These are phyloP conservation scores for Tipula helvola DNA, from an alignment of 2,888 invertebrate genomes.

Conservation along the genomic window DNA sequence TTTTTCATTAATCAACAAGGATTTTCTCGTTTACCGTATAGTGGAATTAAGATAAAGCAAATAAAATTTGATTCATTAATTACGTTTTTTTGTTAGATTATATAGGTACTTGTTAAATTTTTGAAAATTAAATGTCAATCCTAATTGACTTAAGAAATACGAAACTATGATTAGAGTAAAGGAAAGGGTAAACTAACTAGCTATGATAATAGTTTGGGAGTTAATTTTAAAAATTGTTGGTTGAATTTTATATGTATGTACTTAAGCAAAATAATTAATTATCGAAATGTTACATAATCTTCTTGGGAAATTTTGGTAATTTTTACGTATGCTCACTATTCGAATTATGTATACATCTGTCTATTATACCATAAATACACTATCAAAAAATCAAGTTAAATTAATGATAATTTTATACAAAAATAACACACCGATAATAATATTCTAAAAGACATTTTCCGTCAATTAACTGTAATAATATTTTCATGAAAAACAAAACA, in stretches of 20 bases:
- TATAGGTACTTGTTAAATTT: background rate
- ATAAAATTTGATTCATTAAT: background rate
- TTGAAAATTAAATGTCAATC: background rate
- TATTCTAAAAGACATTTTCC: background rate
- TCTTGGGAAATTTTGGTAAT: background rate
- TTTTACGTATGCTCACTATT: background rate
- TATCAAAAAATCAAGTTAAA: background rate
- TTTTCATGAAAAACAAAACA: background rate
- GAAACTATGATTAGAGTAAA: background rate
- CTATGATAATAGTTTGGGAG: background rate
- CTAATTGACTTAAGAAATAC: background rate
- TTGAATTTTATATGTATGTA: background rate
- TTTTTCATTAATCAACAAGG: background rate
- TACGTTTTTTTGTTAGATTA: background rate
- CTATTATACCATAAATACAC: background rate
- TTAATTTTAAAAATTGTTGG: background rate
- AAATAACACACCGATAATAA: background rate
- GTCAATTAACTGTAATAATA: conserved; percentile 8
- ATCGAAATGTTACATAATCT: background rate
- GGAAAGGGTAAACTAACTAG: background rate
- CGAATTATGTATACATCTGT: too few species aligned
- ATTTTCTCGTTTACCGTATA: background rate
- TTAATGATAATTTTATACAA: background rate
- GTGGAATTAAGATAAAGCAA: background rate
- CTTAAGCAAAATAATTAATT: background rate